Percentiles rank a stretch among this genome's conserved stretches.
Conservation (phyloP, 2,113 vertebrate species). For the Myotis brandtii region DNA sequence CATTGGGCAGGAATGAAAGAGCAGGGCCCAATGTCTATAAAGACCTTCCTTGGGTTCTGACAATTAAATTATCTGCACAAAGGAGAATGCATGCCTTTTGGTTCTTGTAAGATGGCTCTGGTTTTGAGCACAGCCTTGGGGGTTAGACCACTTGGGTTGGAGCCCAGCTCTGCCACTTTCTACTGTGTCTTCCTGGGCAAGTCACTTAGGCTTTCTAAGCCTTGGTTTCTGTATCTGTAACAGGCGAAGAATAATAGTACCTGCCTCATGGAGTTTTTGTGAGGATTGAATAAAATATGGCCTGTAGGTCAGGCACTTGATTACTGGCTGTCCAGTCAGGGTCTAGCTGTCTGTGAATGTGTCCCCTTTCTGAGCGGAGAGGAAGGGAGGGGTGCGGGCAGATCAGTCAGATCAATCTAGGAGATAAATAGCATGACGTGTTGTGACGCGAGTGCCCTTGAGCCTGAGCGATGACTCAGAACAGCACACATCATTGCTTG, state of each 20-base stretch:
- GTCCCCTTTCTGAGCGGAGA: background rate
- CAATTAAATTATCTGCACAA: background rate
- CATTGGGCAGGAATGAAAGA: background rate
- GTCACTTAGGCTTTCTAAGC: background rate
- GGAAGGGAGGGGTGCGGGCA: background rate
- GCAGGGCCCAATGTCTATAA: background rate
- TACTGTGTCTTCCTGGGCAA: background rate
- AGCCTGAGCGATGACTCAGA: slow-evolving; percentile 5
- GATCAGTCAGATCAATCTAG: background rate
- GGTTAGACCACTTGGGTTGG: background rate
- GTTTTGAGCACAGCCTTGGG: background rate
- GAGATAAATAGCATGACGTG: background rate
- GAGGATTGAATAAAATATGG: background rate
- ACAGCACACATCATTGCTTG: rapidly evolving
- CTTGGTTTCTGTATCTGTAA: background rate
- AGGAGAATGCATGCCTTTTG: background rate
- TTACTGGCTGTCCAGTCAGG: background rate
- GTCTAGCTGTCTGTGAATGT: background rate
- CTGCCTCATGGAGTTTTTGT: background rate
- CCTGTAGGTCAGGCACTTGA: background rate
- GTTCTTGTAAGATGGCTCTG: background rate
- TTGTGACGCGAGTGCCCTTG: background rate
- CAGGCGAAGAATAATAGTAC: background rate
- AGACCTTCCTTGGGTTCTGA: background rate
- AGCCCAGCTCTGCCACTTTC: background rate